Conservation (phyloP, 2,113 vertebrate genomes). For the Galemys pyrenaicus region DNA sequence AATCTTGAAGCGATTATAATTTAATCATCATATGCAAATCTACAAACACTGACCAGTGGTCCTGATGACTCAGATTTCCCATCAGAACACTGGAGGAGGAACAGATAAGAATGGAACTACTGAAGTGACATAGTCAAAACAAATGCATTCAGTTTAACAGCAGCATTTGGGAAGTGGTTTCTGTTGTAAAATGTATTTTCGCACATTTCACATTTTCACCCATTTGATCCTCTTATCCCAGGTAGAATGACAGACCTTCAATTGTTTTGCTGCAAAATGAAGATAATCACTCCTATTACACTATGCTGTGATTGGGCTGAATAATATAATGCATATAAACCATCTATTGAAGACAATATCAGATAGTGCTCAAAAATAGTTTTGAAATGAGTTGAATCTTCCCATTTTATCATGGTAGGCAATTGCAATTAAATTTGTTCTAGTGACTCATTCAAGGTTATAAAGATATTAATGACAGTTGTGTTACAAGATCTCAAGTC, state of each 20-base stretch:
- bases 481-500: neutral
- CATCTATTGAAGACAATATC: neutral
- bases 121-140: neutral
- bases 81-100: neutral
- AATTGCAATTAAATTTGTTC: neutral
- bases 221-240: neutral
- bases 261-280: neutral
- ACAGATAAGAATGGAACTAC: neutral
- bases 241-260: neutral
- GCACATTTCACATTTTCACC: neutral
- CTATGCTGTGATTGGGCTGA: neutral
- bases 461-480: neutral
- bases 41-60: neutral
- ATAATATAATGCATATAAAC: neutral
- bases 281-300: neutral
- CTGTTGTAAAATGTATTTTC: neutral
- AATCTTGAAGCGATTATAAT: neutral
- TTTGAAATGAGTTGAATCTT: neutral
- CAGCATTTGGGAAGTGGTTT: neutral
- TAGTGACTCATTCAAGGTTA: neutral
- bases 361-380: neutral
- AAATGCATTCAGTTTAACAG: neutral
- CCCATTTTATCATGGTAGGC: neutral
- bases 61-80: neutral
- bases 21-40: neutral